Evolutionary conservation across 2,797 vertebrate species (phyloP).

Genomic region (Coilia nasus): DNA sequence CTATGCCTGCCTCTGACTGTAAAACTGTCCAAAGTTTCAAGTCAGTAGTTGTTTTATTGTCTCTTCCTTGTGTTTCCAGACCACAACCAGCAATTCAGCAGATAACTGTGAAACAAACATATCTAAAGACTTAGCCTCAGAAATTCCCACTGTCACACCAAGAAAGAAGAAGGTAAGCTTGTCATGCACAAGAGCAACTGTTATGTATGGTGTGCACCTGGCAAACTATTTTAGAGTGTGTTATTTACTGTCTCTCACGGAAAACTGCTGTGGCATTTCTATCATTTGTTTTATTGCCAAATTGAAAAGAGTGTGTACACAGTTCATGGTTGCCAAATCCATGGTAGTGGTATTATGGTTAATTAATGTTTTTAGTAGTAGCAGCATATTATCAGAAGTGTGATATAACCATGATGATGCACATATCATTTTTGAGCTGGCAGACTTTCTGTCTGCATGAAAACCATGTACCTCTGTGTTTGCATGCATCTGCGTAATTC

Average conservation of each 20-base stretch:
- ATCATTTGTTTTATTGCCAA: background rate
- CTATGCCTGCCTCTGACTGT: no score
- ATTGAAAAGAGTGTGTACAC: no score
- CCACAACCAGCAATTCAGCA: slow-evolving; percentile 9
- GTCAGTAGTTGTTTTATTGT: slow-evolving; percentile 5
- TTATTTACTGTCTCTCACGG: background rate
- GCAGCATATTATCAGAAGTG: background rate
- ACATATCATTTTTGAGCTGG: background rate
- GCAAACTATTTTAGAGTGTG: background rate
- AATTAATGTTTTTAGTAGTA: background rate
- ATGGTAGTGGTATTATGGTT: background rate
- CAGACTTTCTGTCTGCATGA: slow-evolving; percentile 40
- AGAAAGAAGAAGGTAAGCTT: slow-evolving; percentile 70
- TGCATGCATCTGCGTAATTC: slow-evolving; percentile 41
- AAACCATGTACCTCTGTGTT: slow-evolving; percentile 45
- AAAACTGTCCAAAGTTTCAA: no score
- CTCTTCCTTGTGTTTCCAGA: slow-evolving; percentile 53
- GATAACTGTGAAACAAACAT: slow-evolving; percentile 42
- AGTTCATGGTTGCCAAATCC: background rate
- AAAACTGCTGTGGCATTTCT: background rate
- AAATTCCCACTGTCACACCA: slow-evolving; percentile 37
- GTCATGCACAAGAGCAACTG: background rate
- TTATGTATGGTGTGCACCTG: background rate
- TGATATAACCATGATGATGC: background rate
- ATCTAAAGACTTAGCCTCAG: slow-evolving; percentile 32